Percentiles rank a stretch among this genome's conserved stretches.
These are phyloP conservation scores for Styela clava DNA, from an alignment of 23 tunicate genomes.

Conservation along the genomic window DNA sequence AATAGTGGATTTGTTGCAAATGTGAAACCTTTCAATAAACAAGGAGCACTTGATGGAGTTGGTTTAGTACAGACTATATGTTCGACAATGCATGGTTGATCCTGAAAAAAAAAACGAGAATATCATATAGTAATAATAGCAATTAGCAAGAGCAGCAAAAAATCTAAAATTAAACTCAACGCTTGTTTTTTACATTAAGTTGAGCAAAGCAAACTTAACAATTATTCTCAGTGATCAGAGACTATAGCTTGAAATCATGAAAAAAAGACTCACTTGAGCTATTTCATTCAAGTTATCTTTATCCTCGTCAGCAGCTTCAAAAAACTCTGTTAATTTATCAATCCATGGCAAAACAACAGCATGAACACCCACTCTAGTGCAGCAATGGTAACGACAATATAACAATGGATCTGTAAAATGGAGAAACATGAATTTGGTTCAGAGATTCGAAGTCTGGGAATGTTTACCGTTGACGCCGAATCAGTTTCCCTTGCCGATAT, in stretches of 20 bases:
- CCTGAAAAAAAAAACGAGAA: slow-evolving; percentile 41
- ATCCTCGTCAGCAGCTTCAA: slow-evolving; percentile 49
- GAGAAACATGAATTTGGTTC: too few species aligned
- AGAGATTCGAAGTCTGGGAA: too few species aligned
- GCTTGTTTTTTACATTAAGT: background rate
- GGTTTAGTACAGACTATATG: slow-evolving; percentile 87
- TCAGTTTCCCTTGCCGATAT: background rate
- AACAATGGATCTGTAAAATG: slow-evolving; percentile 55
- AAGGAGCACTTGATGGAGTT: slow-evolving; percentile 36
- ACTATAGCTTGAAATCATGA: too few species aligned
- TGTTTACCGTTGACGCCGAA: background rate
- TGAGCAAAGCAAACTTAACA: background rate
- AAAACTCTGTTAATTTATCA: slow-evolving; percentile 49
- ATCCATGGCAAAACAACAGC: slow-evolving; percentile 93
- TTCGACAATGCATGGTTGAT: slow-evolving; percentile 74
- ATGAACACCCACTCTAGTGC: slow-evolving; percentile 79
- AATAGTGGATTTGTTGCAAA: slow-evolving; percentile 64
- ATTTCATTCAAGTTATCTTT: slow-evolving; percentile 42
- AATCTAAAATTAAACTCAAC: background rate
- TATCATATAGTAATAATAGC: background rate
- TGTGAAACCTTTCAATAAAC: slow-evolving; percentile 56
- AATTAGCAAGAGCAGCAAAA: slow-evolving; percentile 1
- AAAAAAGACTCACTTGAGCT: slow-evolving; percentile 56
- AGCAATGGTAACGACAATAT: slow-evolving; percentile 77
- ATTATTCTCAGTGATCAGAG: too few species aligned